Conservation (phyloP, 2,888 invertebrate species). For the Sinelater perroti region DNA sequence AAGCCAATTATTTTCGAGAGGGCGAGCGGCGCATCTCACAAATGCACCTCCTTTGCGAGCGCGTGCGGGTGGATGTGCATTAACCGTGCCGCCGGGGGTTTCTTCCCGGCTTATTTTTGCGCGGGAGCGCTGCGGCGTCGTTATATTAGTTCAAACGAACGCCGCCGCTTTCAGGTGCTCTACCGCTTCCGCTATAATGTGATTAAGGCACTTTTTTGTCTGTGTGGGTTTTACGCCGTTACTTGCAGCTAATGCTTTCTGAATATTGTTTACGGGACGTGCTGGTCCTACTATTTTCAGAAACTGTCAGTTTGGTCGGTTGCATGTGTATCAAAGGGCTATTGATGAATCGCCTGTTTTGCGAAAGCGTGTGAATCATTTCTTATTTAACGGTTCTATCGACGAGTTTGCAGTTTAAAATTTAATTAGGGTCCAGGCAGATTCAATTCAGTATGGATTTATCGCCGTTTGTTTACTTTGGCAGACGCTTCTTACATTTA, state of each 20-base stretch:
- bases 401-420: no score
- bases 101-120: constrained; percentile 3
- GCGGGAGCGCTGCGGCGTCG: neutral
- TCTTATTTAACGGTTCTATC: no score
- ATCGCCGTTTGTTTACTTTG: no score
- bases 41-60: constrained; percentile 10
- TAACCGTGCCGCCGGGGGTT: neutral
- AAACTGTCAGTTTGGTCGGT: neutral
- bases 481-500: no score
- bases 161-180: neutral
- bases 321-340: neutral
- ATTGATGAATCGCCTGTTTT: neutral
- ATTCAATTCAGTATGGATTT: no score
- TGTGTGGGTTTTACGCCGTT: no score
- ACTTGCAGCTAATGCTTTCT: no score
- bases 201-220: neutral
- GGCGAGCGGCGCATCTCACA: neutral
- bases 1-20: neutral
- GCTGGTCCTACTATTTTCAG: neutral
- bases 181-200: neutral
- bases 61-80: constrained; percentile 7
- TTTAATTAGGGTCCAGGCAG: no score
- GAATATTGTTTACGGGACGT: no score
- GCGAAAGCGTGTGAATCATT: no score
- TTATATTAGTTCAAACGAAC: constrained; percentile 8